phyloP scores from a whole-genome alignment of 37 sponge, comb jelly and placozoan genomes.

The Agelas oroides region DNA sequence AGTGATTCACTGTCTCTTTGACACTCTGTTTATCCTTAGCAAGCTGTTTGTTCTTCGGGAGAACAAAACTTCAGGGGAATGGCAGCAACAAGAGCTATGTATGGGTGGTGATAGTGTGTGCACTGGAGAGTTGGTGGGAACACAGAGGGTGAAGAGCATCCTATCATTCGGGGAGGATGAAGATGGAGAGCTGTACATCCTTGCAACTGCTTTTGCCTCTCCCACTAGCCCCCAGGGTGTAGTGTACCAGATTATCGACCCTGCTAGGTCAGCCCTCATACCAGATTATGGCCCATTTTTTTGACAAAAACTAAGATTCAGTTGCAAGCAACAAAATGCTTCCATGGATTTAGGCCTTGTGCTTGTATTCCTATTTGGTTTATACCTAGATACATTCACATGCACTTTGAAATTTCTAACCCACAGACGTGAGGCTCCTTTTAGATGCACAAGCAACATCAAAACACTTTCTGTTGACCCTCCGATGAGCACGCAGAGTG shows the following conservation, averaged over 20 bases:
- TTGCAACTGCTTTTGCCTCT: constrained; percentile 33
- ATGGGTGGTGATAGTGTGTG: constrained; percentile 57
- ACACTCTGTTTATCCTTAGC: background rate
- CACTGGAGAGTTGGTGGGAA: constrained; percentile 61
- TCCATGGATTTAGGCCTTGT: too few relatives aligned
- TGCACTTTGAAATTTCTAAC: too few relatives aligned
- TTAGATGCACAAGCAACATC: too few relatives aligned
- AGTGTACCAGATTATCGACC: constrained; percentile 64
- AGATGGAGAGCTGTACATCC: constrained; percentile 61
- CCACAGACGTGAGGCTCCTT: too few relatives aligned
- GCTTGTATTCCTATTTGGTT: too few relatives aligned
- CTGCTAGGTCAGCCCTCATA: constrained; percentile 47
- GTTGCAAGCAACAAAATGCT: too few relatives aligned
- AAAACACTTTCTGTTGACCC: too few relatives aligned
- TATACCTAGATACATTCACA: too few relatives aligned
- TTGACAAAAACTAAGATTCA: too few relatives aligned
- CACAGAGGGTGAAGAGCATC: constrained; percentile 22
- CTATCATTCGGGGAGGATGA: constrained; percentile 84
- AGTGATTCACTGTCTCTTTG: too few relatives aligned
- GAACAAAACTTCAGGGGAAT: constrained; percentile 34
- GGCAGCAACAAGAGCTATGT: constrained; percentile 44
- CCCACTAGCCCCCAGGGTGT: constrained; percentile 35
- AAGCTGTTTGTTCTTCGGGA: constrained; percentile 28
- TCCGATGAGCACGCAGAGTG: too few relatives aligned
- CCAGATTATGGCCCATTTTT: too few relatives aligned